A percentile compares a stretch with the other conserved stretches of the same genome.
These are phyloP conservation scores for Psophia crepitans DNA, from an alignment of 2,113 vertebrate species.

Conservation along the genomic window DNA sequence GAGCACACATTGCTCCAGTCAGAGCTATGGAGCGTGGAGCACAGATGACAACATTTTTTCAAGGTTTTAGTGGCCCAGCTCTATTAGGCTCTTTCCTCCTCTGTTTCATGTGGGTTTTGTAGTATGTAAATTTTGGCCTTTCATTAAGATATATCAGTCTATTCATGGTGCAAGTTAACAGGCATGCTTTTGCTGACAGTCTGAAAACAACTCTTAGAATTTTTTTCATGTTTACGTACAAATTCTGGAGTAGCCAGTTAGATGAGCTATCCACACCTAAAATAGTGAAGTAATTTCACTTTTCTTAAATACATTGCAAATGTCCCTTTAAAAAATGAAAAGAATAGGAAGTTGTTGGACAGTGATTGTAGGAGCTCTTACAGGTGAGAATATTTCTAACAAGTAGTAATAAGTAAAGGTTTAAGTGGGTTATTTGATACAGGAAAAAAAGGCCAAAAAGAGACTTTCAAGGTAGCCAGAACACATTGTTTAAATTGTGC, in stretches of 20 bases:
- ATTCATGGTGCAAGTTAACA: not conserved
- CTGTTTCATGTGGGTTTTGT: not conserved
- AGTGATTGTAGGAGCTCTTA: not conserved
- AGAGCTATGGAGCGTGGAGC: not conserved
- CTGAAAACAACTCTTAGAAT: not conserved
- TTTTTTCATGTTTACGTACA: not conserved
- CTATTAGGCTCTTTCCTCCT: not conserved
- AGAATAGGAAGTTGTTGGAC: not conserved
- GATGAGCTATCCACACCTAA: not conserved
- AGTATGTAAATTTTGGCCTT: not conserved
- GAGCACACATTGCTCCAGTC: not conserved
- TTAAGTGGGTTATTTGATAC: slow-evolving; percentile 5
- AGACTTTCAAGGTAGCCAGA: not conserved
- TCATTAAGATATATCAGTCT: not conserved
- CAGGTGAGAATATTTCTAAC: not conserved
- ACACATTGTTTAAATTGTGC: not conserved
- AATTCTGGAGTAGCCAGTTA: not conserved
- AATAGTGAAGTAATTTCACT: not conserved
- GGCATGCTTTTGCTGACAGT: not conserved
- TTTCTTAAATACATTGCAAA: slow-evolving; percentile 16
- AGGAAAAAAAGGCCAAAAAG: not conserved
- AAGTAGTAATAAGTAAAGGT: not conserved
- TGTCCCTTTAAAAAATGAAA: not conserved
- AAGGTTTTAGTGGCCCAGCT: not conserved
- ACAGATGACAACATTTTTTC: not conserved